Base-by-base conservation (phyloP, 2,888 invertebrate genomes). In the Parapristionchus giblindavisi region DNA sequence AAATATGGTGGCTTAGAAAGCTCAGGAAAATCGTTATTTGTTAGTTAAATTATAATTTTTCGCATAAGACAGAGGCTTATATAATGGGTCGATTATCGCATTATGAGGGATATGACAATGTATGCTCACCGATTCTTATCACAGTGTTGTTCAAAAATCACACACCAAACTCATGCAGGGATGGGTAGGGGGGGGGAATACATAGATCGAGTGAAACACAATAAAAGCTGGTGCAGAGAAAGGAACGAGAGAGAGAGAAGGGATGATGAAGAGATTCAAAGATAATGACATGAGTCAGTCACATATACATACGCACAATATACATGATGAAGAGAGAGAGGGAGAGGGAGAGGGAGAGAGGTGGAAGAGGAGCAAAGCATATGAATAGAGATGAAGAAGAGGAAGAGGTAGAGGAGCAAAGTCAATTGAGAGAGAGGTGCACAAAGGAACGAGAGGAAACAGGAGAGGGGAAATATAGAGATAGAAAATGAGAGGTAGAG, bases 301-400 rank as follows among this genome's bases (percentile, higher is more conserved):
- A 43, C 8, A 14, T 17, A 17, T 43, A 14, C 43, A 43, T 8
- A 17, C 43, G 17, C 43, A 8, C 11, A 43, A 43, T n/a, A n/a
- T n/a, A 43, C 43, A 43, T 17, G 17, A 17, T 43, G 43, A 14
- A 8, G 43, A 17, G 43, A 43, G 43, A 17, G 43, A 43, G 43
- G 43, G 43, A 43, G 43, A 43, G 17, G 43, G 43, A 43, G 43
- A 43, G 17, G 43, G 43, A 8, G 17, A 43, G 43, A 17, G 43
- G 43, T 43, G 43, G 17, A 43, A 17, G 11, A 43, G n/a, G n/a
- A n/a, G n/a, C n/a, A n/a, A n/a, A n/a, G n/a, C 63, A 65, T 43
- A 65, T 65, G 43, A 43, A 65, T 65, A 65, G 43, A 43, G 40
- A 65, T 65, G 63, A 40, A 65, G 27, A 65, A 40, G 43, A 65